phyloP scores from a whole-genome alignment of 2,113 vertebrate genomes.

The Onychostoma macrolepis region DNA sequence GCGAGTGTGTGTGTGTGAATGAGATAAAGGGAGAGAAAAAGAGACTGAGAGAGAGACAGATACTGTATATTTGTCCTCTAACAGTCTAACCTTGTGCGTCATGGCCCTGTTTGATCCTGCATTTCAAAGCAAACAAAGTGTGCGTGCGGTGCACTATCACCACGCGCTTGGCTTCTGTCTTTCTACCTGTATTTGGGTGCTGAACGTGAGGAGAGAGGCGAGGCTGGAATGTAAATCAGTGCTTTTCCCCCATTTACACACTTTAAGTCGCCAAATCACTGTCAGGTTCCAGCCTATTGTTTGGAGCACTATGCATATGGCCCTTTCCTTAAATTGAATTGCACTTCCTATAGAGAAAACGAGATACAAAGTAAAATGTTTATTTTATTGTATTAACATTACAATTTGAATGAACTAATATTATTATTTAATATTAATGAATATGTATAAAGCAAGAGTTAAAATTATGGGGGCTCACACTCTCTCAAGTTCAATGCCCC shows the following conservation, averaged over 20 bases:
- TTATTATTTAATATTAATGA: neutral
- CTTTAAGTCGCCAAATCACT: slow-evolving; percentile 43
- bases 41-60: slow-evolving; percentile 7
- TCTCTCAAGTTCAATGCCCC: neutral
- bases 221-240: slow-evolving; percentile 28
- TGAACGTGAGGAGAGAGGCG: neutral
- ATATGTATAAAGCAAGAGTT: neutral
- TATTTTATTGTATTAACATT: neutral
- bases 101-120: slow-evolving; percentile 22
- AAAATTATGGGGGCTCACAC: neutral
- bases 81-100: slow-evolving; percentile 47
- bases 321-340: neutral
- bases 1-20: neutral
- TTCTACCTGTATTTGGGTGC: neutral
- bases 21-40: slow-evolving; percentile 19
- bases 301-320: slow-evolving; percentile 33
- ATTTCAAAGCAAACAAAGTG: slow-evolving; percentile 42
- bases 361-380: neutral
- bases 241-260: slow-evolving; percentile 47
- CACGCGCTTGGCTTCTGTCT: slow-evolving; percentile 35
- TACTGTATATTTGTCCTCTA: slow-evolving; percentile 51
- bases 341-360: neutral
- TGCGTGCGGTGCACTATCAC: slow-evolving; percentile 1
- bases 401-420: neutral
- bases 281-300: slow-evolving; percentile 44